Percentiles rank a stretch among this genome's conserved stretches.
Conservation (phyloP, 30 jellyfish, hydroid and myxozoan species). For the Chrysaora quinquecirrha region DNA sequence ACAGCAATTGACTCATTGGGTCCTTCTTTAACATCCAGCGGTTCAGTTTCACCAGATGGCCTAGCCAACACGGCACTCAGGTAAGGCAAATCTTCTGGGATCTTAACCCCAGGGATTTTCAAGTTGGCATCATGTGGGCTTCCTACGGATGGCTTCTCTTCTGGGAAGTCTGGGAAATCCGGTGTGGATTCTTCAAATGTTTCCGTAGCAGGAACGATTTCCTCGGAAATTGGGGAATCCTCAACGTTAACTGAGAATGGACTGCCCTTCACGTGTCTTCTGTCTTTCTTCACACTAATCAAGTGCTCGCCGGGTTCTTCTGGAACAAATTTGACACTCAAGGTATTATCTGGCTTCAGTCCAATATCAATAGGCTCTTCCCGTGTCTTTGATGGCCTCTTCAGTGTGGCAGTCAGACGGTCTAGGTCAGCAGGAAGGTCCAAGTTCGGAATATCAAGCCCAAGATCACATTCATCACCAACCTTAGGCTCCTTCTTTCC, state of each 20-base stretch:
- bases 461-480: constrained; percentile 91
- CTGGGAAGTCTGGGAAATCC: constrained; percentile 67
- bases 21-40: constrained; percentile 78
- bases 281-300: constrained; percentile 82
- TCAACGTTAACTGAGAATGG: constrained; percentile 93
- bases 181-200: constrained; percentile 17
- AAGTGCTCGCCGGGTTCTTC: constrained; percentile 92
- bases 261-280: constrained; percentile 91
- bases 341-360: constrained; percentile 79
- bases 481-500: constrained; percentile 85
- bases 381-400: constrained; percentile 82
- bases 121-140: constrained; percentile 82
- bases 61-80: constrained; percentile 81
- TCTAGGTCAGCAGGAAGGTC: constrained; percentile 84
- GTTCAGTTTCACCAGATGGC: constrained; percentile 88
- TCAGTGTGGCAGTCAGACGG: constrained; percentile 80
- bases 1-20: constrained; percentile 89
- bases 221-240: constrained; percentile 77
- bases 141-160: constrained; percentile 81
- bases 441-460: constrained; percentile 89
- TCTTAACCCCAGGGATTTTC: constrained; percentile 56
- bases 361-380: constrained; percentile 91
- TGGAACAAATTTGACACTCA: constrained; percentile 88
- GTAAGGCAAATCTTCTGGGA: constrained; percentile 79
- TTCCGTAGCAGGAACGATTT: constrained; percentile 50